Evolutionary conservation across 2,797 vertebrate species (phyloP).

Genomic region (Tangara arthus): DNA sequence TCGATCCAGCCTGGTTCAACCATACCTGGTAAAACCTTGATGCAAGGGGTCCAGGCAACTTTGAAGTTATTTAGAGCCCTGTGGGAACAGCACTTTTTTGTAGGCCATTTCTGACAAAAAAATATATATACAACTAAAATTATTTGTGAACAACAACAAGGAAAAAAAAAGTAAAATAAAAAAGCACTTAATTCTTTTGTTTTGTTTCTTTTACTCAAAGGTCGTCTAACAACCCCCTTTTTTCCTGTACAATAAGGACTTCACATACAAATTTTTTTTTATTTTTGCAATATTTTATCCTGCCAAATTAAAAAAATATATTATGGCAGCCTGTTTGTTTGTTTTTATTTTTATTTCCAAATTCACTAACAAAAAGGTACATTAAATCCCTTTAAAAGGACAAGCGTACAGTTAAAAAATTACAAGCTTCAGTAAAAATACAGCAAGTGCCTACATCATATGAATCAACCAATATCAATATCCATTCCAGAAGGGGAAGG

Average conservation of each 20-base stretch:
- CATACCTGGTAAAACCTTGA: conserved; percentile 76
- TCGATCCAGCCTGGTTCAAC: conserved; percentile 66
- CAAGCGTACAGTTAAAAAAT: conserved; percentile 93
- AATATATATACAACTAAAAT: conserved; percentile 87
- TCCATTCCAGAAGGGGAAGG: conserved; percentile 86
- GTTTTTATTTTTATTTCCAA: conserved; percentile 86
- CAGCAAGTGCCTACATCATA: conserved; percentile 93
- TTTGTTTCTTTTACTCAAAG: conserved; percentile 85
- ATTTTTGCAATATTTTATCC: conserved; percentile 87
- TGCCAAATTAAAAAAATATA: conserved; percentile 92
- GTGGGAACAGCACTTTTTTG: conserved; percentile 71
- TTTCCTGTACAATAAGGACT: conserved; percentile 90
- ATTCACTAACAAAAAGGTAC: conserved; percentile 88
- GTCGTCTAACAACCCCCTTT: conserved; percentile 84
- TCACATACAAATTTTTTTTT: conserved; percentile 87
- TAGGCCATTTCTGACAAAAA: conserved; percentile 82
- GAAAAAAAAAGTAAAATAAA: conserved; percentile 57
- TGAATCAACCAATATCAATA: conserved; percentile 93
- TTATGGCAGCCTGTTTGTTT: conserved; percentile 87
- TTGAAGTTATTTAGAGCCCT: conserved; percentile 69
- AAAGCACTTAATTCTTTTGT: conserved; percentile 77
- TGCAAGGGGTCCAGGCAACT: conserved; percentile 75
- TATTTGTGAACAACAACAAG: conserved; percentile 81
- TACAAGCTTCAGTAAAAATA: conserved; percentile 95
- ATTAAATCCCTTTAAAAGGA: conserved; percentile 89